phyloP scores from a whole-genome alignment of 2,797 vertebrate genomes.

The Heliangelus exortis region DNA sequence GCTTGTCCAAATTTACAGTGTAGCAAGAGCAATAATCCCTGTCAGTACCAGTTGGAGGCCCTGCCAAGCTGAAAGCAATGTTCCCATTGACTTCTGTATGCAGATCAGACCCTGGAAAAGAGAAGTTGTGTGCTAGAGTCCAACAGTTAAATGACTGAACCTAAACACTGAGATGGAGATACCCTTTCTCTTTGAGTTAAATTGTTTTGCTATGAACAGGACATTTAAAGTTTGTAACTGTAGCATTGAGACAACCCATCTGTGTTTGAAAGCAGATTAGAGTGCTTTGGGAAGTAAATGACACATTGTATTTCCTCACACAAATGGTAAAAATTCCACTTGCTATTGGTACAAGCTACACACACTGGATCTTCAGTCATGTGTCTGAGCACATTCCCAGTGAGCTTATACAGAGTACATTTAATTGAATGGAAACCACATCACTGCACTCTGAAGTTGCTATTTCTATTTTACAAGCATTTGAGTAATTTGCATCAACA shows the following conservation, averaged over 20 bases:
- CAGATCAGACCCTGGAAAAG: constrained; percentile 23
- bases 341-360: not conserved
- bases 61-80: constrained; percentile 22
- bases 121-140: not conserved
- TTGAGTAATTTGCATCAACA: not conserved
- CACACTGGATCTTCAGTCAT: not conserved
- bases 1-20: constrained; percentile 48
- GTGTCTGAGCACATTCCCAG: not conserved
- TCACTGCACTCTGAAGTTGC: not conserved
- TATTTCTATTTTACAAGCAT: not conserved
- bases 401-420: not conserved
- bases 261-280: constrained; percentile 19
- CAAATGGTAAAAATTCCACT: constrained; percentile 53
- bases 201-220: not conserved
- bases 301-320: not conserved
- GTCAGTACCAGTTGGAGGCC: not conserved
- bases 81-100: constrained; percentile 29
- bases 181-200: not conserved
- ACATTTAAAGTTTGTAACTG: not conserved
- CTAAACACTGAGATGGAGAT: not conserved
- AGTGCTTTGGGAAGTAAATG: not conserved
- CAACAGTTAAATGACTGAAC: not conserved
- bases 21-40: constrained; percentile 40
- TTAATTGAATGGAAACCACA: not conserved
- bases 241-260: not conserved